Percentiles rank a stretch among this genome's conserved stretches.
Evolutionary conservation across 2,888 invertebrate species (phyloP).

Genomic region (Yponomeuta evonymella): DNA sequence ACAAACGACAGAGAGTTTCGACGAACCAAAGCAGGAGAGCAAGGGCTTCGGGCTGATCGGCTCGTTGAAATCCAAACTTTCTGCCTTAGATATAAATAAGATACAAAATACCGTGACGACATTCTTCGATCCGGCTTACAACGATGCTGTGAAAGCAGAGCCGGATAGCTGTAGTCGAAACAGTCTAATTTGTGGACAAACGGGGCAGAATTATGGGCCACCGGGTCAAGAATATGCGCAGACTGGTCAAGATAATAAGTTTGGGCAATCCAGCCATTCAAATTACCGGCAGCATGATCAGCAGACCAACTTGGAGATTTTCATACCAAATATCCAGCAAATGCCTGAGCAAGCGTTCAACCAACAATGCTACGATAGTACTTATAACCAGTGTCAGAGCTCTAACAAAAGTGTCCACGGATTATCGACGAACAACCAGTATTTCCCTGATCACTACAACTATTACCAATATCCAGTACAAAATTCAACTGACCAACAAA

Average conservation of each 20-base stretch:
- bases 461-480: not conserved
- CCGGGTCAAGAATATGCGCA: not conserved
- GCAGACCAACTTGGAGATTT: slow-evolving; percentile 44
- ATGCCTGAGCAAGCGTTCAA: not conserved
- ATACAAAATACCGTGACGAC: slow-evolving; percentile 65
- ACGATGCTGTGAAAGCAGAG: slow-evolving; percentile 36
- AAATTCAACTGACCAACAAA: not conserved
- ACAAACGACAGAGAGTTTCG: slow-evolving; percentile 41
- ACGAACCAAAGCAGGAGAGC: slow-evolving; percentile 40
- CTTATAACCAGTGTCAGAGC: not conserved
- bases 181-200: not conserved
- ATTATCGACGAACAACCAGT: not conserved
- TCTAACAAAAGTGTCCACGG: not conserved
- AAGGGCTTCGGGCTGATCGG: slow-evolving; percentile 62
- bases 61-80: slow-evolving; percentile 65
- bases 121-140: slow-evolving; percentile 66
- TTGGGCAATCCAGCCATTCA: too few relatives aligned
- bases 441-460: not conserved
- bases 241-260: too few relatives aligned
- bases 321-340: slow-evolving; percentile 32
- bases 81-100: slow-evolving; percentile 63
- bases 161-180: not conserved
- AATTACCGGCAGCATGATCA: slow-evolving; percentile 21
- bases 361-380: slow-evolving; percentile 1
- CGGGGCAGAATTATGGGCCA: slow-evolving; percentile 23